Conservation (phyloP, 2,113 vertebrate species). For the Litocranius walleri region DNA sequence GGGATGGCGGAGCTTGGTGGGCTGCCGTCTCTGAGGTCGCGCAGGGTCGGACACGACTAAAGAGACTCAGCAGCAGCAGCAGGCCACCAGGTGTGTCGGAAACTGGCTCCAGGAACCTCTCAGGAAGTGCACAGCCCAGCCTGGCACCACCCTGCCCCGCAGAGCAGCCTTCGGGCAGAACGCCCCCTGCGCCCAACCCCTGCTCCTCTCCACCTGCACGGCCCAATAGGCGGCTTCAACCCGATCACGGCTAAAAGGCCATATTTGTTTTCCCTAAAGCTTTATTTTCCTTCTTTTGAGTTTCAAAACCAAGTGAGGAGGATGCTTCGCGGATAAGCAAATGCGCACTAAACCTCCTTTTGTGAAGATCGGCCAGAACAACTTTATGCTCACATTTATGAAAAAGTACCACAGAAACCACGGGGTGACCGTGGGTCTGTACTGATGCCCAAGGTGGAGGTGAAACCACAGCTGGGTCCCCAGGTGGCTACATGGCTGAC, state of each 20-base stretch:
- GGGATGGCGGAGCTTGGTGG: no score
- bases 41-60: no score
- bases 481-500: accelerated
- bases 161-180: background rate
- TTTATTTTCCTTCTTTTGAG: background rate
- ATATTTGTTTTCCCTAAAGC: background rate
- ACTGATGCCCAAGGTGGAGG: background rate
- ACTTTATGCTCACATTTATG: accelerated
- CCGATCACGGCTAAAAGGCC: background rate
- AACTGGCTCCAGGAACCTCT: background rate
- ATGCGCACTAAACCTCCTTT: background rate
- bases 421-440: accelerated
- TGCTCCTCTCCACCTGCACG: background rate
- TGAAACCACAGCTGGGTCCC: background rate
- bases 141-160: background rate
- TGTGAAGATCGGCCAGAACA: accelerated
- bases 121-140: background rate
- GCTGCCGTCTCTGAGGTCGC: no score
- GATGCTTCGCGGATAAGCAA: background rate
- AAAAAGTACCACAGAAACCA: accelerated
- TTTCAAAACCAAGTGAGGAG: background rate
- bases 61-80: no score
- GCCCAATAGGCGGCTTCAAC: background rate
- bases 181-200: accelerated
- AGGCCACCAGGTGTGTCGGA: background rate